Base-by-base conservation (phyloP, 1,140 invertebrate species). In the Trissolcus basalis region DNA sequence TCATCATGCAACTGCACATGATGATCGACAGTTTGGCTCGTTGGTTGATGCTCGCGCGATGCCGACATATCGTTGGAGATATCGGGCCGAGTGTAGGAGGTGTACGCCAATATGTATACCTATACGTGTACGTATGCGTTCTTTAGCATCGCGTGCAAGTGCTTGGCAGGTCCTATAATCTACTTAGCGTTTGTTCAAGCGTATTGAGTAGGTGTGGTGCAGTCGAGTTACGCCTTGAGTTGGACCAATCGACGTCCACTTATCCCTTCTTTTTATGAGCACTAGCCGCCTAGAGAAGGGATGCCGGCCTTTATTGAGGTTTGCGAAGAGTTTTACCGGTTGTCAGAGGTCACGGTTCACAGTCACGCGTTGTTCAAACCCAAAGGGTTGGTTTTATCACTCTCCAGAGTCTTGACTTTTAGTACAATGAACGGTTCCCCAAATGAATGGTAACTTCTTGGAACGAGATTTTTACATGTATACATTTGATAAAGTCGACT, bases 111-210 rank as follows among this genome's bases (percentile, higher is more conserved):
- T 47, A 64, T 13, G 33, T 32, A 53, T 51, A 39, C 44, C 6
- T 6, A 27, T 27, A 27, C 19, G 6, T 27, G 2, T n/a, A 59
- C 16, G 27, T 59, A 72, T 45, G 72, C 53, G 59, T 64, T 69
- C 64, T 63, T 45, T 69, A 69, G 70, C 55, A 78, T 78, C 70
- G 76, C 76, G 76, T 78, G 76, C 65, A 70, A 74, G 55, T 70
- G 50, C 49, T 59, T 70, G 70, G 65, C 70, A 74, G 61, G 65
- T 78, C 50, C 70, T 68, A 59, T 70, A 73, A 76, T 76, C 60
- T 69, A 76, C 65, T 76, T 76, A 65, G 51, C 65, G 55, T 65
- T 63, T 58, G 55, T 70, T 56, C 14, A 70, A 76, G 73, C 27
- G 65, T 76, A 64, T 49, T 44, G 60, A 67, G 73, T 65, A 73